Conservation (phyloP, 1,140 invertebrate species). For the Bombus huntii region DNA sequence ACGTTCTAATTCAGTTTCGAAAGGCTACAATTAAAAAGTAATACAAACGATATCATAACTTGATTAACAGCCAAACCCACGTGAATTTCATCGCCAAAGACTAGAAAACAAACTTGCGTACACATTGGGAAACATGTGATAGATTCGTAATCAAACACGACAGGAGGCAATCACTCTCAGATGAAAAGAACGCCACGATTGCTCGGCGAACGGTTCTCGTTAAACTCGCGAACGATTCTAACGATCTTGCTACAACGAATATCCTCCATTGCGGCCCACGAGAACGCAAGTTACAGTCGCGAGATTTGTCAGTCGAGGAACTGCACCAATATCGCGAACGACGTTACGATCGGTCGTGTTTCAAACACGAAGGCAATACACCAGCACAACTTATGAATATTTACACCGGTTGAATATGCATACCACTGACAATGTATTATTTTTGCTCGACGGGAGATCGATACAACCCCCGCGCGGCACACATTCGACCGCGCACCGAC, state of each 20-base stretch:
- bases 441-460: slow-evolving; percentile 77
- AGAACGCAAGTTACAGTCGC: not conserved
- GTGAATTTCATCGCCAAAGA: no score
- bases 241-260: not conserved
- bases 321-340: slow-evolving; percentile 6
- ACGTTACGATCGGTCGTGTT: slow-evolving; percentile 43
- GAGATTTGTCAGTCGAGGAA: not conserved
- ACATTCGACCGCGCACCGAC: slow-evolving; percentile 16
- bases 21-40: not conserved
- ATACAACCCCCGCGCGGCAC: slow-evolving; percentile 69
- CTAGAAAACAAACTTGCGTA: no score
- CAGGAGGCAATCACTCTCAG: not conserved
- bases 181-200: not conserved
- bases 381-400: slow-evolving; percentile 78
- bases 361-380: slow-evolving; percentile 71
- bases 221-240: not conserved
- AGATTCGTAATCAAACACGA: not conserved
- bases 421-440: slow-evolving; percentile 79
- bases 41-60: not conserved
- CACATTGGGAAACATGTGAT: no score
- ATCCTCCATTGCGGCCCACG: not conserved
- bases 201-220: not conserved
- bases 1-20: not conserved
- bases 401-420: slow-evolving; percentile 79
- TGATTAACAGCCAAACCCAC: not conserved